phyloP scores from a whole-genome alignment of 2,797 vertebrate genomes.

The Nyctibius grandis region DNA sequence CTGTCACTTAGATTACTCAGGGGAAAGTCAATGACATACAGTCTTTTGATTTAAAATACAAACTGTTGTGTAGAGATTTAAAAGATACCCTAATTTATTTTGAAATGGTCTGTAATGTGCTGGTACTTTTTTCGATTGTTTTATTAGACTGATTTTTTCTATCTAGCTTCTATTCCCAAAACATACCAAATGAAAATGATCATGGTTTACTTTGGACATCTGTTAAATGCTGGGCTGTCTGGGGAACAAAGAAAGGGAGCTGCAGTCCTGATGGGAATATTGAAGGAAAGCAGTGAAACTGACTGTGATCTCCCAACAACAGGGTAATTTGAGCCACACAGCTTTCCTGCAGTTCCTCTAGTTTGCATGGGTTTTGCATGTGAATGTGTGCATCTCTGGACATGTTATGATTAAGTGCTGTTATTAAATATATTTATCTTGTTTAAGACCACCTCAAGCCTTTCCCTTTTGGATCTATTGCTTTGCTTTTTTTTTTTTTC shows the following conservation, averaged over 20 bases:
- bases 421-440: background rate
- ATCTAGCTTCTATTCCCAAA: background rate
- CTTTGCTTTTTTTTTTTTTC: background rate
- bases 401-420: background rate
- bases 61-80: conserved; percentile 15
- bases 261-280: conserved; percentile 19
- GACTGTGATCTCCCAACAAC: background rate
- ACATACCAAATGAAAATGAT: background rate
- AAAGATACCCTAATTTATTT: conserved; percentile 37
- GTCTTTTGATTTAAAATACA: conserved; percentile 30
- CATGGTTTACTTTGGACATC: conserved; percentile 44
- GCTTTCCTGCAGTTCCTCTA: background rate
- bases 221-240: conserved; percentile 24
- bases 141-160: background rate
- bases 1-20: conserved; percentile 29
- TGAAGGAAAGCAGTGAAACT: background rate
- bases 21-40: conserved; percentile 25
- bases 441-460: background rate
- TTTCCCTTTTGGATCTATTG: background rate
- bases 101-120: background rate
- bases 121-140: background rate
- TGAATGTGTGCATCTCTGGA: background rate
- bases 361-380: background rate
- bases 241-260: background rate
- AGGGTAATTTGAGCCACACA: background rate